Percentiles rank a stretch among this genome's conserved stretches.
Conservation (phyloP, 2,888 invertebrate genomes). For the Saturnia japonica region DNA sequence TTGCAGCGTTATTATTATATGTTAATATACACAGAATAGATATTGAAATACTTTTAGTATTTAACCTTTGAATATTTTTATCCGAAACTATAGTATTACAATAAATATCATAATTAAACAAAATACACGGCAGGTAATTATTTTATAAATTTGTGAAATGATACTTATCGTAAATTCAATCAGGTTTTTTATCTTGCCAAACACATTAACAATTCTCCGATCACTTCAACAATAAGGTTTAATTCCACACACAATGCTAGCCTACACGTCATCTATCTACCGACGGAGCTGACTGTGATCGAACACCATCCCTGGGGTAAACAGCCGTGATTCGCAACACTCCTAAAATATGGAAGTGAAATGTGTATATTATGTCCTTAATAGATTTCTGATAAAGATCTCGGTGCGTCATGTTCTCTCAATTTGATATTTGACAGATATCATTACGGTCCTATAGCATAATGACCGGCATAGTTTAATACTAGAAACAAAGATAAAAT, state of each 20-base stretch:
- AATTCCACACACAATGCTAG: slow-evolving; percentile 53
- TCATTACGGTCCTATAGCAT: background rate
- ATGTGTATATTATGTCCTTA: background rate
- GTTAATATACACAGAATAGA: too few species aligned
- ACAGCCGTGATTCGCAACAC: slow-evolving; percentile 29
- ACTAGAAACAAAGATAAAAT: too few species aligned
- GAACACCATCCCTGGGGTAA: slow-evolving; percentile 56
- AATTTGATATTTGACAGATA: background rate
- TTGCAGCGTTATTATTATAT: too few species aligned
- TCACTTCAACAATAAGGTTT: slow-evolving; percentile 60
- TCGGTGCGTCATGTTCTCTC: slow-evolving; percentile 2
- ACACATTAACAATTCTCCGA: slow-evolving; percentile 4
- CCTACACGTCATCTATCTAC: slow-evolving; percentile 41
- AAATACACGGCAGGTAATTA: too few species aligned
- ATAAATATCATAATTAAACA: too few species aligned
- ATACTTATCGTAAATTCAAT: slow-evolving; percentile 5
- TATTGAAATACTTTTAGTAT: too few species aligned
- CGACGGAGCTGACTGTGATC: slow-evolving; percentile 55
- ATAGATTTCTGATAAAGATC: slow-evolving; percentile 13
- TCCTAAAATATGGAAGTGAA: slow-evolving; percentile 21
- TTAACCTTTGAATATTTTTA: too few species aligned
- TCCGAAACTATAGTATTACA: too few species aligned
- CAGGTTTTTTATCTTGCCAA: background rate
- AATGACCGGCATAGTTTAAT: too few species aligned
- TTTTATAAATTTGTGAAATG: too few species aligned